These are phyloP conservation scores for Callitettix versicolor DNA, from an alignment of 1,140 invertebrate species.

Conservation along the genomic window DNA sequence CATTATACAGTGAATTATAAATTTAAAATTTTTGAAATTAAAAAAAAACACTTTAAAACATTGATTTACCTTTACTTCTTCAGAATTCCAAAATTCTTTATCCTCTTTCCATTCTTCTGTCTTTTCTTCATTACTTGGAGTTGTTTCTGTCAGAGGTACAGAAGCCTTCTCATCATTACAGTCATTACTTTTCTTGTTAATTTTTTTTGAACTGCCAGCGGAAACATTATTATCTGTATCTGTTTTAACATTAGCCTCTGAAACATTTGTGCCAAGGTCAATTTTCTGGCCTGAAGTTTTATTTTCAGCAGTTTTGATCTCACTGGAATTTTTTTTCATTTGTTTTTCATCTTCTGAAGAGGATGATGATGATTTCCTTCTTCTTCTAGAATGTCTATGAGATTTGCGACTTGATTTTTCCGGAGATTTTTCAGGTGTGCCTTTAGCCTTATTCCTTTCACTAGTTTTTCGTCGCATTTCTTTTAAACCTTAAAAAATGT, in stretches of 20 bases:
- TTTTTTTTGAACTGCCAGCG: neutral
- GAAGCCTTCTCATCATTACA: neutral
- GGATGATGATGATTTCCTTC: conserved; percentile 15
- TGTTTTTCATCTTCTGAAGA: conserved; percentile 1
- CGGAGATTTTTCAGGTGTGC: neutral
- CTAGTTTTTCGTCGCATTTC: no score
- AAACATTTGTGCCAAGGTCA: neutral
- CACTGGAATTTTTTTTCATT: neutral
- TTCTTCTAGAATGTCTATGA: neutral
- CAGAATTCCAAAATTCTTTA: conserved; percentile 12
- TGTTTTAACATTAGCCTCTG: neutral
- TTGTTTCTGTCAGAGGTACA: neutral
- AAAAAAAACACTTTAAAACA: neutral
- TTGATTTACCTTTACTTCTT: conserved; percentile 4
- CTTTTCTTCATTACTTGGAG: neutral
- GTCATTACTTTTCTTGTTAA: neutral
- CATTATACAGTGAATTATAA: no score
- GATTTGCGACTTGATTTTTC: conserved; percentile 5
- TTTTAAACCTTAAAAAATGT: no score
- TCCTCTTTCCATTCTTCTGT: conserved; percentile 16
- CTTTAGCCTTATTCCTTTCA: no score
- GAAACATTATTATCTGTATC: neutral
- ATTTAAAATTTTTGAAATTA: no score
- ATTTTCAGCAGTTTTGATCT: neutral
- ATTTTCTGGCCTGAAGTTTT: neutral